Evolutionary conservation across 2,888 invertebrate genomes (phyloP), one percentile per base, ranked within the genome.

Genomic region (Bembecia ichneumoniformis): DNA sequence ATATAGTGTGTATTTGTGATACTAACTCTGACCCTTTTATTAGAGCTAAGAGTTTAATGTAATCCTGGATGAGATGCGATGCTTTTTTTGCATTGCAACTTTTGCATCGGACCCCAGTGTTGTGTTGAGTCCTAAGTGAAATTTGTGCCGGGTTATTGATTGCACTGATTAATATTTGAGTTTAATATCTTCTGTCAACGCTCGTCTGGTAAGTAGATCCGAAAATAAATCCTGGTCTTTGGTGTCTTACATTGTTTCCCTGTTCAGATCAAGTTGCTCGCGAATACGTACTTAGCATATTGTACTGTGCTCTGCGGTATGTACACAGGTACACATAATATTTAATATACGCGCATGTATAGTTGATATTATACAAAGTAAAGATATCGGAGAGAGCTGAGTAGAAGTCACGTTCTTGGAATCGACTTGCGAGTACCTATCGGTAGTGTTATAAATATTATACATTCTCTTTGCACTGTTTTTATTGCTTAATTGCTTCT

Each of bases 101-200:
- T 67, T 66, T 68, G 69, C 68, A 63, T 61, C 55, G 55, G 57
- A 44, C 17, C 60, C 59, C 58, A 63, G 71, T 67, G 65, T 57
- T 62, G 64, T 62, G 62, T 60, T 63, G 55, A 62, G 62, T 63
- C 64, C 59, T 56, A 62, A 64, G 77, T 76, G 77, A 74, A 76
- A 74, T 74, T 79, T 64, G 66, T 36, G 17, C 66, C 63, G 63
- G 64, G 66, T 61, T 28, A 59, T 56, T 60, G 55, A 67, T 63
- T 58, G 56, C 62, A 73, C 67, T 69, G 72, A 74, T 77, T 72
- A 71, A 69, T 55, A 71, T 67, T 68, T 73, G 71, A 76, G 74
- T 76, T 77, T 76, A 76, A 73, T 76, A 77, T 79, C 73, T 67
- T 66, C 60, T 76, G 77, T 79, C 73, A 68, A 66, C 59, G 58